phyloP scores from a whole-genome alignment of 23 tunicate species.

The Trididemnum miniatum region DNA sequence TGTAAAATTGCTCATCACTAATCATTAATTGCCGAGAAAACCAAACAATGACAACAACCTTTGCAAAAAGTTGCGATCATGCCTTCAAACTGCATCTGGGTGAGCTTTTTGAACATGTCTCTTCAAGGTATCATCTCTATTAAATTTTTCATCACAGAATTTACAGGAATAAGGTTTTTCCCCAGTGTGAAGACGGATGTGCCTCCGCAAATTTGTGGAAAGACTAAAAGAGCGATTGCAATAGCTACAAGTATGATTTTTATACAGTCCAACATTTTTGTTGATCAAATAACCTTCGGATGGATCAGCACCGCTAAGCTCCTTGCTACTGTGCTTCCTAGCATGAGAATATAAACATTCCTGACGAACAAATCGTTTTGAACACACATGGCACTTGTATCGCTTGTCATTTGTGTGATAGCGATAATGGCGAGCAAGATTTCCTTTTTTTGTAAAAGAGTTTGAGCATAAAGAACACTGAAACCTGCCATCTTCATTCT shows the following conservation, averaged over 20 bases:
- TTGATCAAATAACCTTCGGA: neutral
- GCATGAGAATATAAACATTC: constrained; percentile 12
- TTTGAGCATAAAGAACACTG: constrained; percentile 23
- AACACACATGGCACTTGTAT: constrained; percentile 21
- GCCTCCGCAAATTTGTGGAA: neutral
- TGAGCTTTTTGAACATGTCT: constrained; percentile 18
- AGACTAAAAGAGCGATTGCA: constrained; percentile 1
- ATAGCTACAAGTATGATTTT: neutral
- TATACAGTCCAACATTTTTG: neutral
- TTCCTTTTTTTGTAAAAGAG: constrained; percentile 19
- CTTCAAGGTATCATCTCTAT: constrained; percentile 16
- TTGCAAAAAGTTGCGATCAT: no score
- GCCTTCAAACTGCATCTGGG: neutral
- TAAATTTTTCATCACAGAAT: constrained; percentile 19
- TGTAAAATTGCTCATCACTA: no score
- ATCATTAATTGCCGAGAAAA: no score
- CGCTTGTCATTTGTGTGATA: constrained; percentile 7
- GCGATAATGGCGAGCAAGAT: constrained; percentile 22
- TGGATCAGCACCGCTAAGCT: neutral
- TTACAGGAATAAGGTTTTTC: constrained; percentile 27
- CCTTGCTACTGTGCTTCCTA: neutral
- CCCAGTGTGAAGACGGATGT: constrained; percentile 21
- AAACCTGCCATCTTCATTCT: constrained; percentile 11
- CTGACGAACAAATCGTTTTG: constrained; percentile 8
- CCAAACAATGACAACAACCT: no score